Evolutionary conservation across 2,797 vertebrate genomes (phyloP).

Genomic region (Falco novaeseelandiae): DNA sequence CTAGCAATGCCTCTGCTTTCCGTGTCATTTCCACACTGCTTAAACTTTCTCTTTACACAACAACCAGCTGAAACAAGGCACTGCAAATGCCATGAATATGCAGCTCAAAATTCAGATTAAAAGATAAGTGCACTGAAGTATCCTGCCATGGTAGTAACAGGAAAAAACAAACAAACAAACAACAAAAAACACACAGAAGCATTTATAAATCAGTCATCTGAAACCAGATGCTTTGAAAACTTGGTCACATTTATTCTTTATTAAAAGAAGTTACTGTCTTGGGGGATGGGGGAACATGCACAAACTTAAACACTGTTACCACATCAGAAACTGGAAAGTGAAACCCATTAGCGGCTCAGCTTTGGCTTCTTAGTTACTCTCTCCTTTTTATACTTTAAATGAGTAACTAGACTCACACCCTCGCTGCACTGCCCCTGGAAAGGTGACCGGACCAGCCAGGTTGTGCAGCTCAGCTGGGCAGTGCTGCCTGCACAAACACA

Average conservation of each 20-base stretch:
- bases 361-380: neutral
- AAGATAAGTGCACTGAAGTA: neutral
- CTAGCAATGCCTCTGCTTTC: neutral
- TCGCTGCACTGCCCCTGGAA: neutral
- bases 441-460: fast-evolving
- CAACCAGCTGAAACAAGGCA: neutral
- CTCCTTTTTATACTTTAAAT: neutral
- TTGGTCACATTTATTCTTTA: neutral
- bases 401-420: neutral
- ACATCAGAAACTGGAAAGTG: constrained; percentile 17
- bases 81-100: neutral
- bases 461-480: fast-evolving
- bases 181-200: neutral
- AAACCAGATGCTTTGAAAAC: neutral
- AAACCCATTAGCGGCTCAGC: constrained; percentile 4
- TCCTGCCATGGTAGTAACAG: neutral
- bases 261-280: neutral
- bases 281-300: neutral
- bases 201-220: neutral
- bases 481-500: neutral
- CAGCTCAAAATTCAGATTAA: neutral
- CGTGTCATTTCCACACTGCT: neutral
- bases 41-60: neutral
- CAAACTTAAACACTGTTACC: neutral
- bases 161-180: neutral